Percentiles rank a stretch among this genome's conserved stretches.
phyloP scores from a whole-genome alignment of 2,113 vertebrate species.

The Actenoides hombroni region DNA sequence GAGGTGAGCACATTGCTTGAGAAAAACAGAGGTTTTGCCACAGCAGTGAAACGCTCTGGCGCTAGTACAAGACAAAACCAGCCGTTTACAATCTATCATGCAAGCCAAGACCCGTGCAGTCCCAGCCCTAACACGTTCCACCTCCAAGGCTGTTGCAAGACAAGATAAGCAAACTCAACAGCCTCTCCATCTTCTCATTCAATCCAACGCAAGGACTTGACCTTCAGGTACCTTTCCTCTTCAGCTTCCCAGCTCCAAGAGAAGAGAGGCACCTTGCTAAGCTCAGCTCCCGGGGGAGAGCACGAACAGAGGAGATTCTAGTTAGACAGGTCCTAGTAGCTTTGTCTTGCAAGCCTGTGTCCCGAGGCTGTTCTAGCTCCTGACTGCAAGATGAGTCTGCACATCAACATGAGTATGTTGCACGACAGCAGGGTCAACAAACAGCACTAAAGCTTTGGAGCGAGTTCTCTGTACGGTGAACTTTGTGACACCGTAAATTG shows the following conservation, averaged over 20 bases:
- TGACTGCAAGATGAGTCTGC: background rate
- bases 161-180: background rate
- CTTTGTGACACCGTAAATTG: background rate
- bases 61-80: background rate
- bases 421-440: background rate
- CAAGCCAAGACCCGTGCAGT: background rate
- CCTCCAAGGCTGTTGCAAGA: background rate
- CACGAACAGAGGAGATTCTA: background rate
- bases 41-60: background rate
- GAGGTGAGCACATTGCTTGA: background rate
- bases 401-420: fast-evolving
- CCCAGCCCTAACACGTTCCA: background rate
- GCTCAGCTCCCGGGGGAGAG: background rate
- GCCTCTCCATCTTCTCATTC: background rate
- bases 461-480: background rate
- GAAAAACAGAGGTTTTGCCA: background rate
- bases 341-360: background rate
- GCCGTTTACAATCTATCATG: background rate
- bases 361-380: background rate
- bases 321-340: fast-evolving
- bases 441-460: background rate
- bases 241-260: background rate
- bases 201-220: background rate
- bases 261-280: background rate
- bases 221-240: background rate